Percentiles rank a stretch among this genome's conserved stretches.
These are phyloP conservation scores for Malurus melanocephalus DNA, from an alignment of 2,113 vertebrate species.

Conservation along the genomic window DNA sequence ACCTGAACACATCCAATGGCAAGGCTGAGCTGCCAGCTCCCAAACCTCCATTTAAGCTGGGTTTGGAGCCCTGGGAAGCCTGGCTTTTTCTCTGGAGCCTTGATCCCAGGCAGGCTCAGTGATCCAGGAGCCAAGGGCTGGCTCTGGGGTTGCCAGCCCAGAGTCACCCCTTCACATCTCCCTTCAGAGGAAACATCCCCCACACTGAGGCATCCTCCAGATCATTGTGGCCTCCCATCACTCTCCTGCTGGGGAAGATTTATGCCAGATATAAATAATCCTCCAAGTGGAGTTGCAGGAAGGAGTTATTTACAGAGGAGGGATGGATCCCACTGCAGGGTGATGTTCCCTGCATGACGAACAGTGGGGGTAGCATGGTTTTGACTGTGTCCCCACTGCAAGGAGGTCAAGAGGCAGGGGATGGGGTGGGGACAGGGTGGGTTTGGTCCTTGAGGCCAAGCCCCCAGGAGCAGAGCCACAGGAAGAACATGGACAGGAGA, in stretches of 20 bases:
- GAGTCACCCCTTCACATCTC: not conserved
- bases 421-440: not conserved
- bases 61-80: not conserved
- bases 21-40: not conserved
- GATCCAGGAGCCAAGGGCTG: not conserved
- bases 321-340: not conserved
- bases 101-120: not conserved
- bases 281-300: not conserved
- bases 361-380: not conserved
- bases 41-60: not conserved
- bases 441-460: not conserved
- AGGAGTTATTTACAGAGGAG: slow-evolving; percentile 1
- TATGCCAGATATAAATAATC: not conserved
- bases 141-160: not conserved
- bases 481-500: not conserved
- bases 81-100: not conserved
- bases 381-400: not conserved
- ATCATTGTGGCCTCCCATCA: not conserved
- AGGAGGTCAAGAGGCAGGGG: not conserved
- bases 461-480: not conserved
- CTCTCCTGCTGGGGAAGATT: not conserved
- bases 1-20: rapidly evolving
- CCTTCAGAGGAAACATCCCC: rapidly evolving
- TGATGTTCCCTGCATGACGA: not conserved
- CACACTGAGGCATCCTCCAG: rapidly evolving